Conservation (phyloP, 2,797 vertebrate genomes). For the Anas acuta region DNA sequence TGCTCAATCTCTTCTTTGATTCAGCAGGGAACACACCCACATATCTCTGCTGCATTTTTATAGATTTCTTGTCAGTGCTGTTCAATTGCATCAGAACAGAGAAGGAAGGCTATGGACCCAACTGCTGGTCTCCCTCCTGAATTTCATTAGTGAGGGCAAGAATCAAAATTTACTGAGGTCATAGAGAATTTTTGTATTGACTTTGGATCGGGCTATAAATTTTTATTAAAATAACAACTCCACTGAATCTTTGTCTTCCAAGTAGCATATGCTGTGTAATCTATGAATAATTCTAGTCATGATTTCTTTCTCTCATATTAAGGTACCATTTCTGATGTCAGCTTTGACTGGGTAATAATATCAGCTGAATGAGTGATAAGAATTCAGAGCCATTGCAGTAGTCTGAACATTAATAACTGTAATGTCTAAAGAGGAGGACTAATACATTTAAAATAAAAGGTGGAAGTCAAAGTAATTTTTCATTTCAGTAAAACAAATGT, state of each 20-base stretch:
- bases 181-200: constrained; percentile 11
- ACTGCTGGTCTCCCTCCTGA: not conserved
- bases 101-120: not conserved
- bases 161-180: not conserved
- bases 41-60: not conserved
- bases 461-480: constrained; percentile 46
- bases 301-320: constrained; percentile 37
- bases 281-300: constrained; percentile 59
- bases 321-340: constrained; percentile 57
- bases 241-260: not conserved
- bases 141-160: not conserved
- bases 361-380: constrained; percentile 52
- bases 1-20: not conserved
- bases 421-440: constrained; percentile 47
- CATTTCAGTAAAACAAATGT: constrained; percentile 21
- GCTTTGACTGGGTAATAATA: constrained; percentile 39
- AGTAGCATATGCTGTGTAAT: not conserved
- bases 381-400: constrained; percentile 52
- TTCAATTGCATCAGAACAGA: constrained; percentile 14
- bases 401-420: constrained; percentile 40
- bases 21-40: not conserved
- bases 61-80: not conserved
- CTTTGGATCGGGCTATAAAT: constrained; percentile 9
- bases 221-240: constrained; percentile 5
- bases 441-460: constrained; percentile 43